These are phyloP conservation scores for Brachyistius frenatus DNA, from an alignment of 2,113 vertebrate species.

Conservation along the genomic window DNA sequence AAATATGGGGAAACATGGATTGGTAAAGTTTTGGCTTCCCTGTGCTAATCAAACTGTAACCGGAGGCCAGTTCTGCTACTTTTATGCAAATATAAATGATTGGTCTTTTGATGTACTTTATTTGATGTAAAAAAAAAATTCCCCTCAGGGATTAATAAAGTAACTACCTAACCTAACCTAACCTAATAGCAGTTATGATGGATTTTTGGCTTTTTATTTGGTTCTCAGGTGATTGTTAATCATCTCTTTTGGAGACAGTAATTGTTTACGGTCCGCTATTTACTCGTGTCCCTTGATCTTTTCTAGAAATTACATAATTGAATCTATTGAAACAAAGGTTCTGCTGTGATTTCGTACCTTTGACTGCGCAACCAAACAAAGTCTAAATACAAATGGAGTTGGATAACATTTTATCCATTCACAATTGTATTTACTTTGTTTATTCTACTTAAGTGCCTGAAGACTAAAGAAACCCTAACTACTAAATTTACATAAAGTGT, in stretches of 20 bases:
- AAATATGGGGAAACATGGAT: not conserved
- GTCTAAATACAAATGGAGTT: too few relatives aligned
- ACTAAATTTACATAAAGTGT: too few relatives aligned
- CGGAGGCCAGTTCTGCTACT: not conserved
- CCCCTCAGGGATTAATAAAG: too few relatives aligned
- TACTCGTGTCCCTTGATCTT: too few relatives aligned
- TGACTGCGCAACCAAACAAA: too few relatives aligned
- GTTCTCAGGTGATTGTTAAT: not conserved
- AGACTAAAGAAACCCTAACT: not conserved
- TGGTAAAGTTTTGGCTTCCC: not conserved
- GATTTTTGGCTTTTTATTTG: not conserved
- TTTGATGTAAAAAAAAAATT: too few relatives aligned
- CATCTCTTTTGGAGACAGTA: not conserved
- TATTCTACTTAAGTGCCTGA: conserved; percentile 10
- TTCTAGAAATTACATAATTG: too few relatives aligned
- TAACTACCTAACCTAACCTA: not conserved
- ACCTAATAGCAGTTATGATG: not conserved
- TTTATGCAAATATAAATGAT: not conserved
- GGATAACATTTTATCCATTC: too few relatives aligned
- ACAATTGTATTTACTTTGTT: not conserved
- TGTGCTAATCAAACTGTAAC: not conserved
- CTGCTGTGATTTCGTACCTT: too few relatives aligned
- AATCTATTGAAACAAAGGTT: too few relatives aligned
- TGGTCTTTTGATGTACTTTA: too few relatives aligned
- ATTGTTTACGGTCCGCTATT: too few relatives aligned